Percentiles rank a stretch among this genome's conserved stretches.
Conservation (phyloP, 2,797 vertebrate genomes). For the Acanthornis magna region DNA sequence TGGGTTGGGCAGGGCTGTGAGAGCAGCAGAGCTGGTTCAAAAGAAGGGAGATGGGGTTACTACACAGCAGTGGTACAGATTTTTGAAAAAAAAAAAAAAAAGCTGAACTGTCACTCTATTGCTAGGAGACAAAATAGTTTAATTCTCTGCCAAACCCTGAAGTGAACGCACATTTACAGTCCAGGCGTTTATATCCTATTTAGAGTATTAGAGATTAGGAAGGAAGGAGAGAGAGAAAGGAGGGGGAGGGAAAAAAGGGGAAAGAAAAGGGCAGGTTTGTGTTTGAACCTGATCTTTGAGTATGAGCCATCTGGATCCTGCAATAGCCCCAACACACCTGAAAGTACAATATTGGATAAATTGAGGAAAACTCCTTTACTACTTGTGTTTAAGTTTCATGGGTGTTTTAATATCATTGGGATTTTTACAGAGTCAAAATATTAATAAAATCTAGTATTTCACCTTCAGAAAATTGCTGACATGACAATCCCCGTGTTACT, state of each 20-base stretch:
- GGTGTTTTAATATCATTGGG: neutral
- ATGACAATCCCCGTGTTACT: neutral
- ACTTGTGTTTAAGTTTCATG: neutral
- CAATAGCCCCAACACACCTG: neutral
- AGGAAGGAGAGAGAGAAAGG: neutral
- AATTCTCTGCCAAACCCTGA: neutral
- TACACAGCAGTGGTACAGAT: neutral
- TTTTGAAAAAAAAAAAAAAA: neutral
- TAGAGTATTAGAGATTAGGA: neutral
- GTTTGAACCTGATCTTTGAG: neutral
- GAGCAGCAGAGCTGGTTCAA: neutral
- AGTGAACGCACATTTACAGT: neutral
- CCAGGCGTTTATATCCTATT: neutral
- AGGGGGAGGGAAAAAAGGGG: neutral
- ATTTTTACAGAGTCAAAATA: neutral
- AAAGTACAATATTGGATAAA: neutral
- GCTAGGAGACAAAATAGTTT: neutral
- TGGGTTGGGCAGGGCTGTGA: fast-evolving
- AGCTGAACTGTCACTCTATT: neutral
- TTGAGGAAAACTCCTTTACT: neutral
- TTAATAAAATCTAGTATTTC: neutral
- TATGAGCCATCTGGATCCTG: neutral
- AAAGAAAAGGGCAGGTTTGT: neutral
- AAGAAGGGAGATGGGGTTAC: neutral
- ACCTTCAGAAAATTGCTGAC: neutral